Conservation (phyloP, 1,140 invertebrate genomes). For the Lineus longissimus region DNA sequence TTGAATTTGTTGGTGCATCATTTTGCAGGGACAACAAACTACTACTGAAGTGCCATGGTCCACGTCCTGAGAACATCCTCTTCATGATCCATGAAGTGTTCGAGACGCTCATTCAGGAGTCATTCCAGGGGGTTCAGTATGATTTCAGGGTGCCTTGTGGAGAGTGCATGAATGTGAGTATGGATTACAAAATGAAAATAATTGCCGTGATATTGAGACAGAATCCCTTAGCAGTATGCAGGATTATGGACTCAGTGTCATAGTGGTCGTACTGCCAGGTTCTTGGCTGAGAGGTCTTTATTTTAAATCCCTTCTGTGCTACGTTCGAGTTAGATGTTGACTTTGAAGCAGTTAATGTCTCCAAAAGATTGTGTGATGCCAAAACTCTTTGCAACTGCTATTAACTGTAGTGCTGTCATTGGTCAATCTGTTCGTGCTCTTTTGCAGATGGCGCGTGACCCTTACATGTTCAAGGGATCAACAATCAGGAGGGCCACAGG, state of each 20-base stretch:
- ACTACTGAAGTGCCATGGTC: conserved; percentile 42
- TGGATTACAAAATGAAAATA: background rate
- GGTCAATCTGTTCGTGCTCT: too few species aligned
- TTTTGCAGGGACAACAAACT: conserved; percentile 32
- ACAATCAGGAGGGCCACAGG: conserved; percentile 43
- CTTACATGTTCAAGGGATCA: conserved; percentile 46
- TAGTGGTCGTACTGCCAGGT: background rate
- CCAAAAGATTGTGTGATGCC: too few species aligned
- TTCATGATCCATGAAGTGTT: conserved; percentile 51
- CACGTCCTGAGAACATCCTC: conserved; percentile 47
- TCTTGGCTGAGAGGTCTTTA: background rate
- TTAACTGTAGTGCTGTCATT: too few species aligned
- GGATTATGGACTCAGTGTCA: background rate
- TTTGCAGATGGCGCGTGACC: conserved; percentile 36
- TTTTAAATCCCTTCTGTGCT: background rate
- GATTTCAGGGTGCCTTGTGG: conserved; percentile 47
- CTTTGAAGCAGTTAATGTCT: too few species aligned
- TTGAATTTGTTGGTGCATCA: too few species aligned
- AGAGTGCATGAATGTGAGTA: conserved; percentile 35
- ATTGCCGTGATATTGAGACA: background rate
- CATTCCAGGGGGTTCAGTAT: conserved; percentile 48
- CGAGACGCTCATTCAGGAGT: conserved; percentile 46
- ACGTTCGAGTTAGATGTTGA: background rate
- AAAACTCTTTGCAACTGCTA: too few species aligned
- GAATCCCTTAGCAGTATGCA: background rate